A percentile compares a stretch with the other conserved stretches of the same genome.
phyloP scores from a whole-genome alignment of 2,113 vertebrate species.

The Passer montanus region DNA sequence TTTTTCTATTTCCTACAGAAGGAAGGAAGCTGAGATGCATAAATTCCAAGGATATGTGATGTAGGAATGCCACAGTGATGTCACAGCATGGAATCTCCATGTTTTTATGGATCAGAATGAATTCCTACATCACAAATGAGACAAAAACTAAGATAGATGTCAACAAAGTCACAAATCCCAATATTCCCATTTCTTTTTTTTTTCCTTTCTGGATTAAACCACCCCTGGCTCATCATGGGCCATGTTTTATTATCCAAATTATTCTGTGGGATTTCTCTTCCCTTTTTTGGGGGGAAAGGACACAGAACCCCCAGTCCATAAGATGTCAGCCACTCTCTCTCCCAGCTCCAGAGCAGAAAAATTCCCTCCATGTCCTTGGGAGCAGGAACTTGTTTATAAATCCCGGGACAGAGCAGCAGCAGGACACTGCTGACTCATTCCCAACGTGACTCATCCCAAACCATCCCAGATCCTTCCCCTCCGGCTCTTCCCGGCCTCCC shows the following conservation, averaged over 20 bases:
- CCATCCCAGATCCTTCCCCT: background rate
- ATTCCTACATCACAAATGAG: rapidly evolving
- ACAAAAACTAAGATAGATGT: background rate
- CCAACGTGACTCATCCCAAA: background rate
- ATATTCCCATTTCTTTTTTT: background rate
- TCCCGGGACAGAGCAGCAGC: background rate
- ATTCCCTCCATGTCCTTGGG: background rate
- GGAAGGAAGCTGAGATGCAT: no score
- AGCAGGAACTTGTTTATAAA: background rate
- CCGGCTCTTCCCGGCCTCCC: background rate
- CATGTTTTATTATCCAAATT: background rate
- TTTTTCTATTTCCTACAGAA: background rate
- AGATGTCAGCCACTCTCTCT: background rate
- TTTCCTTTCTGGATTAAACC: background rate
- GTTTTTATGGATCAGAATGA: background rate
- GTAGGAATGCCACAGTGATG: background rate
- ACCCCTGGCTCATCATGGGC: background rate
- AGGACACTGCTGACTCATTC: background rate
- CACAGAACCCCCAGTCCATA: background rate
- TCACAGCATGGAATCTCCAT: background rate
- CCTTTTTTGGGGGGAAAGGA: background rate
- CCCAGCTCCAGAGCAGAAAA: background rate
- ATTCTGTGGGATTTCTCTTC: background rate
- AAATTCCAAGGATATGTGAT: background rate
- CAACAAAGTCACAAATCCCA: background rate